Evolutionary conservation across 2,888 invertebrate genomes (phyloP).

Genomic region (Rhagium mordax): DNA sequence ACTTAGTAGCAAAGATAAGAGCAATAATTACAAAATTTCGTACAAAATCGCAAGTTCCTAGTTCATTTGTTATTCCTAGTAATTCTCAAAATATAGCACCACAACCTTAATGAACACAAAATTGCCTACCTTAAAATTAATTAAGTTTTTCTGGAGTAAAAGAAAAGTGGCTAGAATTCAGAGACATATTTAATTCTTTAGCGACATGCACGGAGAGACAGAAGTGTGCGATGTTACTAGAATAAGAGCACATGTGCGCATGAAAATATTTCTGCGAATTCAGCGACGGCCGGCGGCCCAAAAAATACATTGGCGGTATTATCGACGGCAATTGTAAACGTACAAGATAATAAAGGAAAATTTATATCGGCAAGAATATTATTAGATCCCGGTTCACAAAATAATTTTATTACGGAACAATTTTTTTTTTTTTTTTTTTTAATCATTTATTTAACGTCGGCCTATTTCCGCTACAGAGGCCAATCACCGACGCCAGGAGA

Average conservation of each 20-base stretch:
- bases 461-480: no score
- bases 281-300: conserved; percentile 2
- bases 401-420: conserved; percentile 38
- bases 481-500: no score
- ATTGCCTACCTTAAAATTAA: conserved; percentile 4
- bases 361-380: background rate
- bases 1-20: background rate
- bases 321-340: conserved; percentile 7
- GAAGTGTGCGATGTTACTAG: background rate
- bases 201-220: background rate
- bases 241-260: background rate
- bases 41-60: background rate
- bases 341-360: conserved; percentile 10
- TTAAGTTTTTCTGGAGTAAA: background rate
- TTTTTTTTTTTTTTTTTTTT: no score
- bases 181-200: conserved; percentile 4
- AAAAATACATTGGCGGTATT: conserved; percentile 11
- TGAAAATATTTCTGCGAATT: background rate
- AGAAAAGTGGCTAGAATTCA: conserved; percentile 9
- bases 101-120: background rate
- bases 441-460: no score
- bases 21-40: background rate
- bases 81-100: background rate
- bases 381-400: conserved; percentile 37
- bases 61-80: background rate